Conservation (phyloP, 2,888 invertebrate genomes). For the Amphipyra berbera region DNA sequence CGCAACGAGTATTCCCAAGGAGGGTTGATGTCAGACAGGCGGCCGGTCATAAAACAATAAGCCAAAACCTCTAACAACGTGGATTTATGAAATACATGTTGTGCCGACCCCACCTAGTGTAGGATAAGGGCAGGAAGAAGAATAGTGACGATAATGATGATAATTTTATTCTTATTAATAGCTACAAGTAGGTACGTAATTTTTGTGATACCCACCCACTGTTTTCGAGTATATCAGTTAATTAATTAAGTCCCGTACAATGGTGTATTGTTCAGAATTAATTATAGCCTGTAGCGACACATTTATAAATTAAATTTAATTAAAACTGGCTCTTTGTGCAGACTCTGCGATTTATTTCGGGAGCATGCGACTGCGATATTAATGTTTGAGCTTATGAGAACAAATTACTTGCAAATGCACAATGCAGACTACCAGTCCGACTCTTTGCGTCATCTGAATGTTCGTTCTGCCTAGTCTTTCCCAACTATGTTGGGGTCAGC, state of each 20-base stretch:
- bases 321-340: conserved; percentile 34
- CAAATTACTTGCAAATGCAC: not conserved
- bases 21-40: too few relatives aligned
- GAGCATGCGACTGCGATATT: conserved; percentile 1
- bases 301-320: conserved; percentile 40
- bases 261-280: conserved; percentile 21
- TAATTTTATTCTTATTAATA: too few relatives aligned
- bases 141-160: too few relatives aligned
- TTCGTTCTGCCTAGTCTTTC: too few relatives aligned
- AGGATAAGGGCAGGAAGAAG: too few relatives aligned
- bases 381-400: not conserved
- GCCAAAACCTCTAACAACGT: too few relatives aligned
- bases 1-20: too few relatives aligned
- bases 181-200: not conserved
- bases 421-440: not conserved
- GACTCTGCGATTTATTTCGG: conserved; percentile 21
- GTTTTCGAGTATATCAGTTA: conserved; percentile 7
- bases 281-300: conserved; percentile 17
- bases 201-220: not conserved
- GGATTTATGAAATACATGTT: too few relatives aligned
- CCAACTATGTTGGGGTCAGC: too few relatives aligned
- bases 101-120: too few relatives aligned
- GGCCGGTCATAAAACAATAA: too few relatives aligned
- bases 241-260: conserved; percentile 19
- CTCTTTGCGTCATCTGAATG: too few relatives aligned